A percentile compares a stretch with the other conserved stretches of the same genome.
phyloP scores from a whole-genome alignment of 2,113 vertebrate species.

The Pampusana beccarii region DNA sequence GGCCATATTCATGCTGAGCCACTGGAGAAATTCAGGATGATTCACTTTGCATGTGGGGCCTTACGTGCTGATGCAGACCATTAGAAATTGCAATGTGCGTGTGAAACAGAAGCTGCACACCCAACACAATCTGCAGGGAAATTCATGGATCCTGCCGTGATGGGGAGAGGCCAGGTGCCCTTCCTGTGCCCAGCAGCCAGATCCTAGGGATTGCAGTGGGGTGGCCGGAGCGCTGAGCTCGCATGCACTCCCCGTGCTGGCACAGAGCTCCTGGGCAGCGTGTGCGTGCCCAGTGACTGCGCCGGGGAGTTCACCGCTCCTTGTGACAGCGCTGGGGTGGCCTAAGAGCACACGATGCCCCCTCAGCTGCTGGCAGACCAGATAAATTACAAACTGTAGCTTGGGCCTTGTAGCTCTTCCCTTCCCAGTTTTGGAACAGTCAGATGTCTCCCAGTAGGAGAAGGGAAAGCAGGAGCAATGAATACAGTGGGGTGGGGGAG shows the following conservation, averaged over 20 bases:
- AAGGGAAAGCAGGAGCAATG: neutral
- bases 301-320: neutral
- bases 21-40: neutral
- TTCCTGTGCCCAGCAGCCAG: neutral
- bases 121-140: neutral
- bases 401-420: neutral
- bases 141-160: neutral
- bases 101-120: neutral
- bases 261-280: neutral
- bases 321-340: neutral
- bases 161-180: neutral
- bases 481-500: neutral
- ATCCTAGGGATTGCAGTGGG: rapidly evolving
- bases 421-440: neutral
- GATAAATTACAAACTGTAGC: neutral
- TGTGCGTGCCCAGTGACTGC: neutral
- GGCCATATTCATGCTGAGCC: neutral
- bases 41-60: neutral
- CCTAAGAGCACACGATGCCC: rapidly evolving
- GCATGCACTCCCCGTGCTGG: rapidly evolving
- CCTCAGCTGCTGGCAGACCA: neutral
- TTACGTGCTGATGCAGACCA: neutral
- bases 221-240: neutral
- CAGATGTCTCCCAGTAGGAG: neutral
- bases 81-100: neutral